Evolutionary conservation across 2,797 vertebrate species (phyloP).

Genomic region (Orientallactaga sibirica): DNA sequence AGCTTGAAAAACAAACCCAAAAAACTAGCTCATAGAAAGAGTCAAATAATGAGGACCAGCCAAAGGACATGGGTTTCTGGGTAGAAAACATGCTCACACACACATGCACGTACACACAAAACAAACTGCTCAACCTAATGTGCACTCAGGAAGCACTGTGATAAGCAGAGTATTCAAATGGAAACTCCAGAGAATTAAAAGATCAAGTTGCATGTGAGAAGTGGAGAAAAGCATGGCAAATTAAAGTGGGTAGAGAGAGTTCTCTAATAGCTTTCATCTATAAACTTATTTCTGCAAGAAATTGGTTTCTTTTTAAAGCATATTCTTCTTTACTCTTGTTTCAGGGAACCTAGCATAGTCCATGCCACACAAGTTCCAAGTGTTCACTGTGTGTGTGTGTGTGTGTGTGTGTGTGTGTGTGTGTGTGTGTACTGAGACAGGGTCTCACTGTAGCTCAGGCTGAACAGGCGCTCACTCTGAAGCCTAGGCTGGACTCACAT

Average conservation of each 20-base stretch:
- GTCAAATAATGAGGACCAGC: constrained; percentile 36
- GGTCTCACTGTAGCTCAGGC: too few species aligned
- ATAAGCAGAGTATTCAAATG: constrained; percentile 36
- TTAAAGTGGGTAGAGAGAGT: neutral
- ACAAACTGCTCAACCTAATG: constrained; percentile 53
- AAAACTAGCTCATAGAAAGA: constrained; percentile 71
- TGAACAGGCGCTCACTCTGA: too few species aligned
- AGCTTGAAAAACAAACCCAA: neutral
- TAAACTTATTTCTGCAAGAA: neutral
- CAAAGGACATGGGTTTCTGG: constrained; percentile 72
- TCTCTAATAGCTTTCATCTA: neutral
- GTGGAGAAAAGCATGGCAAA: neutral
- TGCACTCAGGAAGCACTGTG: constrained; percentile 6
- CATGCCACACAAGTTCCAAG: neutral
- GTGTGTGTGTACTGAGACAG: too few species aligned
- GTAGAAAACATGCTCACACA: neutral
- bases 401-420: too few species aligned
- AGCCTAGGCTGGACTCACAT: too few species aligned
- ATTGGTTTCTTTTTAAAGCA: neutral
- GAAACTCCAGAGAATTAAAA: constrained; percentile 29
- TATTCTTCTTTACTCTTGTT: neutral
- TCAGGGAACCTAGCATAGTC: constrained; percentile 11
- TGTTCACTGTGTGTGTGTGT: neutral
- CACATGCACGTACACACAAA: too few species aligned
- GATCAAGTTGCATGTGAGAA: neutral